Percentiles rank a stretch among this genome's conserved stretches.
Evolutionary conservation across 2,888 invertebrate species (phyloP).

Genomic region (Aethes cnicana): DNA sequence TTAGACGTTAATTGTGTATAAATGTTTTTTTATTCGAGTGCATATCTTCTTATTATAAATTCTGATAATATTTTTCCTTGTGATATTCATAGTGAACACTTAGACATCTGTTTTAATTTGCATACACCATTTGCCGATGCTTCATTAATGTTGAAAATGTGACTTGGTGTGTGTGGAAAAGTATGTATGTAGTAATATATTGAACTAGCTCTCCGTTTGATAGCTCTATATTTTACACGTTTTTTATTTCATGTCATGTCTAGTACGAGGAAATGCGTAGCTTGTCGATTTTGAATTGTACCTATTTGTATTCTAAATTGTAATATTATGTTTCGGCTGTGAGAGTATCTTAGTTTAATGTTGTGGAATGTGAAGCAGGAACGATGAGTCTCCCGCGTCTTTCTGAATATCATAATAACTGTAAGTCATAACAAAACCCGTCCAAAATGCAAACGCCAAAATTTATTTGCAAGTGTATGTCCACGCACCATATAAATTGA

Average conservation of each 20-base stretch:
- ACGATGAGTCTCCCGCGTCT: conserved; percentile 39
- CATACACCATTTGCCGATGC: conserved; percentile 2
- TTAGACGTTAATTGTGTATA: too few species aligned
- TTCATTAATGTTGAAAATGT: conserved; percentile 1
- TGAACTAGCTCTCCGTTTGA: conserved; percentile 24
- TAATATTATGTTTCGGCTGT: conserved; percentile 72
- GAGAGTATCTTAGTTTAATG: conserved; percentile 65
- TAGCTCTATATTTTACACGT: conserved; percentile 27
- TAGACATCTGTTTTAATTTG: conserved; percentile 6
- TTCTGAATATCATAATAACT: conserved; percentile 43
- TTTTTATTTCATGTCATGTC: conserved; percentile 26
- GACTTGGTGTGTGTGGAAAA: conserved; percentile 19
- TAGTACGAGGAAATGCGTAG: conserved; percentile 15
- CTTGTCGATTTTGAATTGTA: conserved; percentile 36
- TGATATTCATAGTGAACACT: neutral
- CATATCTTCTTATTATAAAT: too few species aligned
- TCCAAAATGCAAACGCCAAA: conserved; percentile 48
- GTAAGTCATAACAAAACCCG: conserved; percentile 53
- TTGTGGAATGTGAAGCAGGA: conserved; percentile 38
- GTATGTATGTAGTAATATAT: conserved; percentile 20
- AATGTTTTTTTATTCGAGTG: too few species aligned
- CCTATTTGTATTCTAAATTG: conserved; percentile 50
- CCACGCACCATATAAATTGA: neutral
- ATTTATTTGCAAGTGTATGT: conserved; percentile 21
- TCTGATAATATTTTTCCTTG: too few species aligned